Conservation (phyloP, 2,888 invertebrate genomes). For the Spisula subtruncata region DNA sequence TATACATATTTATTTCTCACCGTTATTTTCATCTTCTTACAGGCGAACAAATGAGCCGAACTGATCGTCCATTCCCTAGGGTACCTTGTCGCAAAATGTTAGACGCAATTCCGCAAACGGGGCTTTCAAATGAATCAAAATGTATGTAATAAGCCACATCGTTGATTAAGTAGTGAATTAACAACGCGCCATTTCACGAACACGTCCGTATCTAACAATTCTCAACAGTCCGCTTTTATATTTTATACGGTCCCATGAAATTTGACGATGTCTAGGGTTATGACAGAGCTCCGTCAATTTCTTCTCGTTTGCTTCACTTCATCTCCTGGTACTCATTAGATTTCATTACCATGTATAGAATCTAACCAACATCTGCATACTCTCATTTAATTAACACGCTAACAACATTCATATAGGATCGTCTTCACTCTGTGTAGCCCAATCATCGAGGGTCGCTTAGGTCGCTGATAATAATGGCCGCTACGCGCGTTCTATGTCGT, state of each 20-base stretch:
- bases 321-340: conserved; percentile 67
- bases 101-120: conserved; percentile 64
- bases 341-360: conserved; percentile 69
- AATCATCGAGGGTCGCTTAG: conserved; percentile 67
- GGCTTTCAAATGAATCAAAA: conserved; percentile 65
- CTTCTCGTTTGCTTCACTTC: conserved; percentile 43
- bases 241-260: conserved; percentile 51
- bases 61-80: conserved; percentile 43
- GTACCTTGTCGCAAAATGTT: conserved; percentile 68
- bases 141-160: conserved; percentile 66
- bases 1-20: conserved; percentile 48
- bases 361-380: conserved; percentile 68
- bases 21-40: conserved; percentile 30
- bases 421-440: conserved; percentile 53
- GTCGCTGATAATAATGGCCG: conserved; percentile 67
- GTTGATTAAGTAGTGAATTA: conserved; percentile 69
- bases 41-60: conserved; percentile 46
- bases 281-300: conserved; percentile 62
- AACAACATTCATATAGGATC: conserved; percentile 62
- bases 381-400: conserved; percentile 73
- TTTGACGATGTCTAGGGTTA: conserved; percentile 62
- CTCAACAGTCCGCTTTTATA: conserved; percentile 52
- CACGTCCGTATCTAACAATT: conserved; percentile 46
- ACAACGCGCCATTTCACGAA: conserved; percentile 63
- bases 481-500: conserved; percentile 58